Percentiles rank a stretch among this genome's conserved stretches.
phyloP scores from a whole-genome alignment of 2,113 vertebrate genomes.

The Pagrus major region DNA sequence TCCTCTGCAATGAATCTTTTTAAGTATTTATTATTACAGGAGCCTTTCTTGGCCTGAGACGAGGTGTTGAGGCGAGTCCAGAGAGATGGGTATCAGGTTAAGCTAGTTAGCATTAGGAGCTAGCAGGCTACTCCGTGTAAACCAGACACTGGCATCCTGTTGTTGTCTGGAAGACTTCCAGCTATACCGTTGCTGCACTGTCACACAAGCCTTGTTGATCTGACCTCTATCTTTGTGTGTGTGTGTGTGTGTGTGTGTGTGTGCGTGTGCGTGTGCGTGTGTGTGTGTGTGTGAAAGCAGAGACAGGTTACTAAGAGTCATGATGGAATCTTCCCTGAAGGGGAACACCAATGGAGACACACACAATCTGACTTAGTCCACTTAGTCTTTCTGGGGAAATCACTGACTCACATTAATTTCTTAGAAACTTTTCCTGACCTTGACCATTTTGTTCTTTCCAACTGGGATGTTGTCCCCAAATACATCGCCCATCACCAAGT shows the following conservation, averaged over 20 bases:
- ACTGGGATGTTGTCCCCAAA: too few species aligned
- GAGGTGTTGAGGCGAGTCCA: conserved; percentile 1
- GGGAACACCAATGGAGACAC: conserved; percentile 36
- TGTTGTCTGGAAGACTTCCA: conserved; percentile 53
- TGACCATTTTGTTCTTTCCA: too few species aligned
- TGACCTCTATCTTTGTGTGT: conserved; percentile 37
- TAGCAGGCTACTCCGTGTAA: conserved; percentile 25
- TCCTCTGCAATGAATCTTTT: too few species aligned
- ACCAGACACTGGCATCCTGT: conserved; percentile 48
- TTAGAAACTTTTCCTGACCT: too few species aligned
- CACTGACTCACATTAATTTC: too few species aligned
- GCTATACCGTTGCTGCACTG: conserved; percentile 15
- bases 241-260: conserved; percentile 33
- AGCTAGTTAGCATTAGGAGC: background rate
- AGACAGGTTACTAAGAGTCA: conserved; percentile 64
- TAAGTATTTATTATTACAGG: background rate
- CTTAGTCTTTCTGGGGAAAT: too few species aligned
- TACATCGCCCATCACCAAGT: too few species aligned
- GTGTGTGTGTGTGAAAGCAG: conserved; percentile 70
- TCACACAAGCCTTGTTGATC: conserved; percentile 17
- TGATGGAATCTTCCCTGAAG: conserved; percentile 52
- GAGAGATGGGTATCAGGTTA: conserved; percentile 42
- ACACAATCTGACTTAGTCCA: background rate
- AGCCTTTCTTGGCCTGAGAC: background rate
- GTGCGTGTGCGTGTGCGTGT: conserved; percentile 39